Evolutionary conservation across 2,113 vertebrate genomes (phyloP).

Genomic region (Dipodomys spectabilis): DNA sequence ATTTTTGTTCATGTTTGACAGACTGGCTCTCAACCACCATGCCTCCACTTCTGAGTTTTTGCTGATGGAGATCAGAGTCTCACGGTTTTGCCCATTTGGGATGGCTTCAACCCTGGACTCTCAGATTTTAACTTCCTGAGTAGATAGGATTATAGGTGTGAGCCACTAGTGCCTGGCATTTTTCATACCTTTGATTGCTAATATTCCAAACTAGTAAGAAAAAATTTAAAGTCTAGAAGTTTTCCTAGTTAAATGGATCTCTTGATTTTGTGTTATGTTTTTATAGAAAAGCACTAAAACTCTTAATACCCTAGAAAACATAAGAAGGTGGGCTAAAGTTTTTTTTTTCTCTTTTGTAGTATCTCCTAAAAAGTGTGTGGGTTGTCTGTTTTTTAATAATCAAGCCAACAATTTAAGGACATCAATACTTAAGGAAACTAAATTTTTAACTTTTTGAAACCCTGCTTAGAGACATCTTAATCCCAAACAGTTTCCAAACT

Average conservation of each 20-base stretch:
- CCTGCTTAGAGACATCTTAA: conserved; percentile 49
- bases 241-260: conserved; percentile 40
- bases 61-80: too few species aligned
- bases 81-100: too few species aligned
- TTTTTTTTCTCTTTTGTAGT: conserved; percentile 45
- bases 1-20: too few species aligned
- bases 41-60: too few species aligned
- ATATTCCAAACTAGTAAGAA: conserved; percentile 35
- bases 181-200: conserved; percentile 45
- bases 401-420: conserved; percentile 29
- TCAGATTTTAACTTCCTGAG: too few species aligned
- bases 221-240: conserved; percentile 54
- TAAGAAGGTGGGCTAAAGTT: conserved; percentile 27
- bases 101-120: too few species aligned
- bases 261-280: conserved; percentile 44
- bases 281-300: conserved; percentile 29
- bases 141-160: too few species aligned
- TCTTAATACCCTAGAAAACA: conserved; percentile 49
- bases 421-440: neutral
- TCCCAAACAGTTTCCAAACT: conserved; percentile 45
- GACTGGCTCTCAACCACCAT: too few species aligned
- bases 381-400: conserved; percentile 44
- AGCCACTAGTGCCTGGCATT: neutral
- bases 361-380: conserved; percentile 20
- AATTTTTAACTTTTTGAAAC: neutral